phyloP scores from a whole-genome alignment of 2,888 invertebrate species.

The Drosophila parthenogenetica region DNA sequence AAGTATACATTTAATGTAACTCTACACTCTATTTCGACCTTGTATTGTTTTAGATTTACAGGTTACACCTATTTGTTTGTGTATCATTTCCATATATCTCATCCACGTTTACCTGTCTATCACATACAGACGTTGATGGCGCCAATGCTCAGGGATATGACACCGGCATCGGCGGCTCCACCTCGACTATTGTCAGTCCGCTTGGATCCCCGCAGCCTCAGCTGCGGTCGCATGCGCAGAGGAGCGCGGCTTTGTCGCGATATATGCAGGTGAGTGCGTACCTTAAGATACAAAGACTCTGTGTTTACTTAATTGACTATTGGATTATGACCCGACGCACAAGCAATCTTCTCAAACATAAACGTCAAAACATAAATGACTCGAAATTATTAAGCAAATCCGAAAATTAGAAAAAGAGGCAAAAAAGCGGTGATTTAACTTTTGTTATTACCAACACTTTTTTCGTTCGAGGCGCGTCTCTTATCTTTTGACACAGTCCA shows the following conservation, averaged over 20 bases:
- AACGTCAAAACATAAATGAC: conserved; percentile 25
- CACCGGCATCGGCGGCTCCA: conserved; percentile 85
- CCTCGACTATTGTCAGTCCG: conserved; percentile 85
- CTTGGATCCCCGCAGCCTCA: conserved; percentile 86
- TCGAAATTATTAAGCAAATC: conserved; percentile 16
- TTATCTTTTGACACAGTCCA: conserved; percentile 60
- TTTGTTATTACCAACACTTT: conserved; percentile 57
- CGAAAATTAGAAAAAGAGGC: conserved; percentile 31
- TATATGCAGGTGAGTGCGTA: conserved; percentile 87
- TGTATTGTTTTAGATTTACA: not conserved
- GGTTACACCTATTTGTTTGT: conserved; percentile 7
- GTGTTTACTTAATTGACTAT: conserved; percentile 69
- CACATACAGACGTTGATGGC: conserved; percentile 81
- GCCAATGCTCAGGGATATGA: conserved; percentile 85
- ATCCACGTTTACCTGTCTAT: conserved; percentile 6
- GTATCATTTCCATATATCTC: conserved; percentile 1
- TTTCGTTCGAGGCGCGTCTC: conserved; percentile 75
- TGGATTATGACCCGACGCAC: conserved; percentile 62
- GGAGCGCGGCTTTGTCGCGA: conserved; percentile 87
- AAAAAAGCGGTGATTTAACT: conserved; percentile 2
- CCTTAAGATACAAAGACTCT: conserved; percentile 48
- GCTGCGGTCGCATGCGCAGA: conserved; percentile 87
- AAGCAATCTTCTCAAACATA: conserved; percentile 18
- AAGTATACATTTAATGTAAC: too few relatives aligned
- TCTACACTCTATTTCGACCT: not conserved